These are phyloP conservation scores for Hyposmocoma kahamanoa DNA, from an alignment of 1,140 invertebrate species.

Conservation along the genomic window DNA sequence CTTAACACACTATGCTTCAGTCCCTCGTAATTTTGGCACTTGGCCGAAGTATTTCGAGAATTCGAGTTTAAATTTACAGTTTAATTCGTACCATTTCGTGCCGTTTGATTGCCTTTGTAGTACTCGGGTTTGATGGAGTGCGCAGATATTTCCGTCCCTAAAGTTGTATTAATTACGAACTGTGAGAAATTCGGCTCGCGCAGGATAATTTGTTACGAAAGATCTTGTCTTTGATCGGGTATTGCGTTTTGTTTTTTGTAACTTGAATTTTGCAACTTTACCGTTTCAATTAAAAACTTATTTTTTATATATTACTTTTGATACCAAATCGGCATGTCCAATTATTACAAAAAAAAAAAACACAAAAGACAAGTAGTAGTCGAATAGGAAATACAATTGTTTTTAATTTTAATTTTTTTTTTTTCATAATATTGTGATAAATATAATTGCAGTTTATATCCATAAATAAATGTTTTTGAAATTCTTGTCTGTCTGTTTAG, in stretches of 20 bases:
- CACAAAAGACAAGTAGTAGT: no score
- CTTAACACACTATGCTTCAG: background rate
- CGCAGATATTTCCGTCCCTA: slow-evolving; percentile 64
- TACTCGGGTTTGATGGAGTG: slow-evolving; percentile 57
- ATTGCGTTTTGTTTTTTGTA: slow-evolving; percentile 12
- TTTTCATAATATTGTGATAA: no score
- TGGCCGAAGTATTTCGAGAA: slow-evolving; percentile 48
- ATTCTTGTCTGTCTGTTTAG: no score
- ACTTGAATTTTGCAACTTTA: slow-evolving; percentile 11
- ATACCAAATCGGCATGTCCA: no score
- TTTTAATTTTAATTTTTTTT: no score
- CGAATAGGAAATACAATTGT: no score
- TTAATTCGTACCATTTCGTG: slow-evolving; percentile 52
- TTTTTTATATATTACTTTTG: no score
- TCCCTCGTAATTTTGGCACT: slow-evolving; percentile 40
- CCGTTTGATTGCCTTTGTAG: slow-evolving; percentile 61
- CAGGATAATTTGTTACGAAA: slow-evolving; percentile 17
- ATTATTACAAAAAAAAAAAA: no score
- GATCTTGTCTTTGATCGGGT: slow-evolving; percentile 38
- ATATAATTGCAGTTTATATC: no score
- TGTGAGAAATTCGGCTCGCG: slow-evolving; percentile 28
- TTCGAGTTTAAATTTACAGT: slow-evolving; percentile 51
- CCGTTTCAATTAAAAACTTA: no score
- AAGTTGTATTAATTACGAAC: slow-evolving; percentile 59
- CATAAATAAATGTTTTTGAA: no score